Evolutionary conservation across 2,888 invertebrate genomes (phyloP).

Genomic region (Acanthopleura granulata): DNA sequence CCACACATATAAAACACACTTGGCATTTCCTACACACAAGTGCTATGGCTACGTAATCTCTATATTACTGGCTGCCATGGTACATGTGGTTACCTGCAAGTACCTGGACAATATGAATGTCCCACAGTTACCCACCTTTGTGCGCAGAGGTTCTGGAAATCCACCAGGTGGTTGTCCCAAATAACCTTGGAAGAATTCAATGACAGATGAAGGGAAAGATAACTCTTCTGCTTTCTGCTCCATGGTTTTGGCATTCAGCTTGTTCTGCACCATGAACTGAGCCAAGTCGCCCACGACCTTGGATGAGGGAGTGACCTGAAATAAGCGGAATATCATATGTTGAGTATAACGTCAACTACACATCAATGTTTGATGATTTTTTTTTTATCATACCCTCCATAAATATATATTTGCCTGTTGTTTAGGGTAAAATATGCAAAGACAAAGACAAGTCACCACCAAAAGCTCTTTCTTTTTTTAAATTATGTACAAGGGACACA

Average conservation of each 20-base stretch:
- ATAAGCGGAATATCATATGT: background rate
- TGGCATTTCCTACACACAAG: too few species aligned
- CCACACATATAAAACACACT: too few species aligned
- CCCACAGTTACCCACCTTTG: conserved; percentile 72
- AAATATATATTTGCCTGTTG: too few species aligned
- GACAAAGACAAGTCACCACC: too few species aligned
- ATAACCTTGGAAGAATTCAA: conserved; percentile 91
- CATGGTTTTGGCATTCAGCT: conserved; percentile 86
- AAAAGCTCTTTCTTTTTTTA: too few species aligned
- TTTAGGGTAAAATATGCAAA: too few species aligned
- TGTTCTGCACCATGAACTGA: conserved; percentile 99
- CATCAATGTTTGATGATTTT: background rate
- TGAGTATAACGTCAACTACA: background rate
- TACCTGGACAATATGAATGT: too few species aligned
- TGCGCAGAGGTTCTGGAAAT: conserved; percentile 97
- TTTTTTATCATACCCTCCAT: too few species aligned
- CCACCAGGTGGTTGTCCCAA: conserved; percentile 94
- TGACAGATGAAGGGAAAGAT: conserved; percentile 97
- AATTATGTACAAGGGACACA: too few species aligned
- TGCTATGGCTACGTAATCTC: too few species aligned
- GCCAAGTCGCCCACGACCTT: conserved; percentile 99
- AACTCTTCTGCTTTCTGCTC: conserved; percentile 91
- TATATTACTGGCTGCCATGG: too few species aligned
- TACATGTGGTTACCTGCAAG: too few species aligned
- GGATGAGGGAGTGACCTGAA: conserved; percentile 91